These are phyloP conservation scores for Cantharis rustica DNA, from an alignment of 2,888 invertebrate genomes.

Conservation along the genomic window DNA sequence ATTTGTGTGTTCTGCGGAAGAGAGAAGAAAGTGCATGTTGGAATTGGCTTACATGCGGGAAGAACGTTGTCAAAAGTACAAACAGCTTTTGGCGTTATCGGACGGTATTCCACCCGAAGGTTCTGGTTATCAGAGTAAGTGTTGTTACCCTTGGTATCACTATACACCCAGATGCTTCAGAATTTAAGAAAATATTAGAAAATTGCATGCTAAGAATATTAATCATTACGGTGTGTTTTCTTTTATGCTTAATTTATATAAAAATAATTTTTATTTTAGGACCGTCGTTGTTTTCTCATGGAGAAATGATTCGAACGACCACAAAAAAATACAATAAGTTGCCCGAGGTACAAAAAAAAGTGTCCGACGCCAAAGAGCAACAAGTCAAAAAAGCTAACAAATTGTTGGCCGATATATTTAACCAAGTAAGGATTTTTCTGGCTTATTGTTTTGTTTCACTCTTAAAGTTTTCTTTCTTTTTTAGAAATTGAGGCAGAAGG, in stretches of 20 bases:
- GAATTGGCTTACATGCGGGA: constrained; percentile 57
- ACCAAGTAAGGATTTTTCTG: constrained; percentile 61
- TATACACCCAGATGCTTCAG: not conserved
- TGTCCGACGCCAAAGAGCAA: constrained; percentile 64
- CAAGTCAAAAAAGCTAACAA: constrained; percentile 67
- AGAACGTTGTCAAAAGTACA: constrained; percentile 55
- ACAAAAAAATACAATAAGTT: constrained; percentile 69
- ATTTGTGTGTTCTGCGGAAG: constrained; percentile 66
- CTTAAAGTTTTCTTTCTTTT: constrained; percentile 47
- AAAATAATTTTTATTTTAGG: constrained; percentile 6
- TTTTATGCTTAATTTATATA: constrained; percentile 3
- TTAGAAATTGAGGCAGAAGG: constrained; percentile 71
- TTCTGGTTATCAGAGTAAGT: constrained; percentile 8
- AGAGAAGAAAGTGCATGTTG: constrained; percentile 58
- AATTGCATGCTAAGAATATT: not conserved
- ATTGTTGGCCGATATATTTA: constrained; percentile 76
- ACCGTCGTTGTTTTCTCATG: constrained; percentile 57
- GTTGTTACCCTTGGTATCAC: not conserved
- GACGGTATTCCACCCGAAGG: constrained; percentile 38
- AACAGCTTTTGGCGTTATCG: constrained; percentile 54
- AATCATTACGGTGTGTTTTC: not conserved
- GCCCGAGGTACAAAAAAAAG: constrained; percentile 72
- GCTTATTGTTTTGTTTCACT: constrained; percentile 11
- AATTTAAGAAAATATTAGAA: not conserved
- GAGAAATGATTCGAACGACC: constrained; percentile 65